Evolutionary conservation across 2,797 vertebrate genomes (phyloP).

Genomic region (Coendou prehensilis): DNA sequence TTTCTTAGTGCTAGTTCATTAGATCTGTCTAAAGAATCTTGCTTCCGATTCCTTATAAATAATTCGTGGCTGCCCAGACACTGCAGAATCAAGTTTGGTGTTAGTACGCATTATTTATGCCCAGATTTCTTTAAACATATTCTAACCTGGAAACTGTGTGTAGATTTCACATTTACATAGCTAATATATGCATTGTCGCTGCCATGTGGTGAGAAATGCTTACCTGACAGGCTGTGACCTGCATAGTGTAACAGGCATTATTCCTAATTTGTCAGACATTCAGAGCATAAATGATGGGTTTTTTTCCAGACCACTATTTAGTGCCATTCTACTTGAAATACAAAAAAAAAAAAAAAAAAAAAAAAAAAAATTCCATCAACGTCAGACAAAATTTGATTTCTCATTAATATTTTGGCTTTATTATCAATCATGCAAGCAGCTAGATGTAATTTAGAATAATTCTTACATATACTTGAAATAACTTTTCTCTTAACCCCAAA

Average conservation of each 20-base stretch:
- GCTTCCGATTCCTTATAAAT: conserved; percentile 67
- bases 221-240: conserved; percentile 80
- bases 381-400: conserved; percentile 73
- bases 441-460: conserved; percentile 50
- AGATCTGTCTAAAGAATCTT: conserved; percentile 65
- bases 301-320: conserved; percentile 55
- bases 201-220: conserved; percentile 60
- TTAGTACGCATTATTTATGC: conserved; percentile 69
- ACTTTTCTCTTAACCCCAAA: conserved; percentile 51
- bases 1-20: conserved; percentile 70
- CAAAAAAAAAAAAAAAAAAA: conserved; percentile 38
- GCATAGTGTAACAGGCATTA: conserved; percentile 71
- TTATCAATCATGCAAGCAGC: conserved; percentile 59
- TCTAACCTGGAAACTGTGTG: conserved; percentile 72
- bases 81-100: conserved; percentile 19
- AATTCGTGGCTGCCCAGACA: conserved; percentile 59
- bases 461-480: conserved; percentile 47
- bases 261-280: conserved; percentile 78
- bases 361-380: conserved; percentile 28
- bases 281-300: conserved; percentile 67
- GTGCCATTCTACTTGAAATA: conserved; percentile 72
- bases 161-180: conserved; percentile 70
- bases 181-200: conserved; percentile 74
- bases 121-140: conserved; percentile 71
- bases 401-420: conserved; percentile 70